Percentiles rank a stretch among this genome's conserved stretches.
phyloP scores from a whole-genome alignment of 2,888 invertebrate genomes.

The Holacanthella duospinosa region DNA sequence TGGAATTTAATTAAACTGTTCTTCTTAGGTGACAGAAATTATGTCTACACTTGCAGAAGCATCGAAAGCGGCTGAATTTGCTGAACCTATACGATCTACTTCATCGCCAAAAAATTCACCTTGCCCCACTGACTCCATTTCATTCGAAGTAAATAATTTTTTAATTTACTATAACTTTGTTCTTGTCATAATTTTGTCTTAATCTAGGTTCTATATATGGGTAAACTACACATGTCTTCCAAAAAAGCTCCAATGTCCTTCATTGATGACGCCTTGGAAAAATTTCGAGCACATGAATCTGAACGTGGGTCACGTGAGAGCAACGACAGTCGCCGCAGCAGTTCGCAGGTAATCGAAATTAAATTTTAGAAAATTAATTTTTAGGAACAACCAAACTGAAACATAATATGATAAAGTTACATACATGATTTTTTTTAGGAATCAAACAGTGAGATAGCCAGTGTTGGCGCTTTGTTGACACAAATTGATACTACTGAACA shows the following conservation, averaged over 20 bases:
- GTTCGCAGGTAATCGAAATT: constrained; percentile 32
- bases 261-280: constrained; percentile 79
- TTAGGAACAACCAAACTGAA: neutral
- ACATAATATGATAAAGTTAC: neutral
- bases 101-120: too few relatives aligned
- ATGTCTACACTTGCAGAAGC: constrained; percentile 63
- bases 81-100: constrained; percentile 13
- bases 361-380: too few relatives aligned
- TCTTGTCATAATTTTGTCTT: too few relatives aligned
- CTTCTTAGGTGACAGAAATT: constrained; percentile 57
- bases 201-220: constrained; percentile 85
- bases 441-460: constrained; percentile 19
- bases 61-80: constrained; percentile 40
- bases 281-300: constrained; percentile 65
- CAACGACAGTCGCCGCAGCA: constrained; percentile 21
- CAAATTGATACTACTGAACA: neutral
- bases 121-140: constrained; percentile 78
- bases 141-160: constrained; percentile 59
- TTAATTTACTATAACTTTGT: neutral
- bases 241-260: constrained; percentile 76
- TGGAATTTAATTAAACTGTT: neutral
- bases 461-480: constrained; percentile 11
- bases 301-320: neutral
- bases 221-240: constrained; percentile 77
- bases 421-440: constrained; percentile 11